Evolutionary conservation across 2,888 invertebrate genomes (phyloP).

Genomic region (Pollenia griseotomentosa): DNA sequence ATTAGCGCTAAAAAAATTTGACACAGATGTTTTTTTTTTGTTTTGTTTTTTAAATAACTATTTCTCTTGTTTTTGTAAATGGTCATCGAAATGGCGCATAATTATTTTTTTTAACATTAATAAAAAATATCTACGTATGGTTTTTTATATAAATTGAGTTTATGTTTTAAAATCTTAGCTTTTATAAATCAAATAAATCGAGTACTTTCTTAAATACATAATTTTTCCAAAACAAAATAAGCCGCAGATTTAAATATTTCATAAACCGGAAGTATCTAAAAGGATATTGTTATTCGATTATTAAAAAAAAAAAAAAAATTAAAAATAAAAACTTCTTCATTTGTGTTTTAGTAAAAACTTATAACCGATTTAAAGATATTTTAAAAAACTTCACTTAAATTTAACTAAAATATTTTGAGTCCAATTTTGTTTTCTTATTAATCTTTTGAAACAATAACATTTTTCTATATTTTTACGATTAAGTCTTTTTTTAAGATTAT

Average conservation of each 20-base stretch:
- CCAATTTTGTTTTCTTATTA: constrained; percentile 1
- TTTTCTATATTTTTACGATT: background rate
- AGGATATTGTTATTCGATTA: constrained; percentile 38
- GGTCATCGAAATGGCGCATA: constrained; percentile 25
- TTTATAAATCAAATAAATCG: no score
- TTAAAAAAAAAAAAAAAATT: background rate
- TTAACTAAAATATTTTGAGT: constrained; percentile 24
- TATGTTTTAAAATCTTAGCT: background rate
- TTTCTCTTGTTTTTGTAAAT: constrained; percentile 38
- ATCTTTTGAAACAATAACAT: constrained; percentile 19
- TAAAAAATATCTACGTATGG: constrained; percentile 18
- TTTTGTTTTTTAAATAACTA: constrained; percentile 1
- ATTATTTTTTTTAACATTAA: background rate
- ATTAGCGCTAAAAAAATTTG: constrained; percentile 48
- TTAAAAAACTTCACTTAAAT: constrained; percentile 9
- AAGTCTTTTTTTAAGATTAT: background rate
- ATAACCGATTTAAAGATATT: background rate
- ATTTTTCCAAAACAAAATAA: background rate
- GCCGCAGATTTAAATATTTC: background rate
- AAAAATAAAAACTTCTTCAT: constrained; percentile 27
- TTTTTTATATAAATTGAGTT: background rate
- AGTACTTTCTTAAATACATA: no score
- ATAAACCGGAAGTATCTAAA: constrained; percentile 48
- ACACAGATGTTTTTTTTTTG: constrained; percentile 55
- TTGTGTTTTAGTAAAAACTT: background rate